Percentiles rank a stretch among this genome's conserved stretches.
Conservation (phyloP, 1,140 invertebrate species). For the Neotoxoptera formosana region DNA sequence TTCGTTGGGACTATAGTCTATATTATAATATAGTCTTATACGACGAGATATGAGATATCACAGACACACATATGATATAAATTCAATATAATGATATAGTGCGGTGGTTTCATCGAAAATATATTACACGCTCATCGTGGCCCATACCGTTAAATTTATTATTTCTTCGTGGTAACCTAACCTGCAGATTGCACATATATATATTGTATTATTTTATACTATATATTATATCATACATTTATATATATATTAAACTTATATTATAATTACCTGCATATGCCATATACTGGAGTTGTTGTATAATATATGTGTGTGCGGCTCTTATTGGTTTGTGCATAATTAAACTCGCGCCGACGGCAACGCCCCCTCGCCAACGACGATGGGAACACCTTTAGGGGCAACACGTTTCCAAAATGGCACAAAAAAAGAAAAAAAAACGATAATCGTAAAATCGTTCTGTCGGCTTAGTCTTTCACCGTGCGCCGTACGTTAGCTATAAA, state of each 20-base stretch:
- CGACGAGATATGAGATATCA: not conserved
- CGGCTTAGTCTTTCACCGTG: not conserved
- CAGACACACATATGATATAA: not conserved
- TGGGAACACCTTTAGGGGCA: constrained; percentile 27
- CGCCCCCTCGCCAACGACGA: not conserved
- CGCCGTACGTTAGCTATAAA: not conserved
- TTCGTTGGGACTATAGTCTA: too few species aligned
- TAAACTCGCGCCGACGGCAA: not conserved
- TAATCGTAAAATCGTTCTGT: not conserved
- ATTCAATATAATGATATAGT: not conserved
- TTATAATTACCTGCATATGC: not conserved
- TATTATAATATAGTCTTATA: not conserved
- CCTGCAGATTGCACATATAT: not conserved
- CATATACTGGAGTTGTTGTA: not conserved
- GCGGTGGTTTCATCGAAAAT: not conserved
- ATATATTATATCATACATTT: too few species aligned
- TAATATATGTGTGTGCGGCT: not conserved
- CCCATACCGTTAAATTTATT: too few species aligned
- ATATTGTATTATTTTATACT: not conserved
- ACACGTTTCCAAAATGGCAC: constrained; percentile 14
- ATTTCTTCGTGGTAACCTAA: not conserved
- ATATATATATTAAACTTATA: not conserved
- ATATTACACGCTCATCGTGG: too few species aligned
- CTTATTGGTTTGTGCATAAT: not conserved
- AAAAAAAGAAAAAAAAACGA: not conserved